phyloP scores from a whole-genome alignment of 2,113 vertebrate species.

The Heteronetta atricapilla region DNA sequence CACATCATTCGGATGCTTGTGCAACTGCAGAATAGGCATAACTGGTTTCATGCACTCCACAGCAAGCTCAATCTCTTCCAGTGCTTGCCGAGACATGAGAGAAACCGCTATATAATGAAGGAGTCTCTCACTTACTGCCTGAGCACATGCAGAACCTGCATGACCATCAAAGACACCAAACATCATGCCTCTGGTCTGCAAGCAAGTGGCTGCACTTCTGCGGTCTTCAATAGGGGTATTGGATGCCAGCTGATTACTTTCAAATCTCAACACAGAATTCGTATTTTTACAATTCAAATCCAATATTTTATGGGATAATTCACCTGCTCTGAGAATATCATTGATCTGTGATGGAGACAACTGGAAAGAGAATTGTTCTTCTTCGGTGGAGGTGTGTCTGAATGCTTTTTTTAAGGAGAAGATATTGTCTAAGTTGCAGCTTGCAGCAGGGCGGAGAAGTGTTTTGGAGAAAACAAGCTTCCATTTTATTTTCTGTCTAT shows the following conservation, averaged over 20 bases:
- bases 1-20: constrained; percentile 85
- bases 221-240: constrained; percentile 92
- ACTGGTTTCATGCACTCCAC: constrained; percentile 84
- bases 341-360: constrained; percentile 84
- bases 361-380: constrained; percentile 84
- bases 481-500: constrained; percentile 59
- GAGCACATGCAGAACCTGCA: constrained; percentile 89
- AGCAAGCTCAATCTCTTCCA: constrained; percentile 88
- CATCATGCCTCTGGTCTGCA: constrained; percentile 90
- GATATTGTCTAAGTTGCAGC: neutral
- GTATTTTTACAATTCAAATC: constrained; percentile 75
- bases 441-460: neutral
- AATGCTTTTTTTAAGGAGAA: constrained; percentile 55
- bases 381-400: constrained; percentile 78
- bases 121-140: constrained; percentile 90
- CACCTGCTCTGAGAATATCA: constrained; percentile 81
- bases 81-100: constrained; percentile 84
- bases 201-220: constrained; percentile 85
- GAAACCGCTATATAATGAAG: constrained; percentile 89
- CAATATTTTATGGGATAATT: constrained; percentile 80
- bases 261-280: constrained; percentile 85
- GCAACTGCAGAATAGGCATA: constrained; percentile 89
- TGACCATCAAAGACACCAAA: constrained; percentile 96
- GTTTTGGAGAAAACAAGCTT: neutral
- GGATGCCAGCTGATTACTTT: constrained; percentile 91